phyloP scores from a whole-genome alignment of 2,888 invertebrate genomes.

The Chloroclysta siterata region DNA sequence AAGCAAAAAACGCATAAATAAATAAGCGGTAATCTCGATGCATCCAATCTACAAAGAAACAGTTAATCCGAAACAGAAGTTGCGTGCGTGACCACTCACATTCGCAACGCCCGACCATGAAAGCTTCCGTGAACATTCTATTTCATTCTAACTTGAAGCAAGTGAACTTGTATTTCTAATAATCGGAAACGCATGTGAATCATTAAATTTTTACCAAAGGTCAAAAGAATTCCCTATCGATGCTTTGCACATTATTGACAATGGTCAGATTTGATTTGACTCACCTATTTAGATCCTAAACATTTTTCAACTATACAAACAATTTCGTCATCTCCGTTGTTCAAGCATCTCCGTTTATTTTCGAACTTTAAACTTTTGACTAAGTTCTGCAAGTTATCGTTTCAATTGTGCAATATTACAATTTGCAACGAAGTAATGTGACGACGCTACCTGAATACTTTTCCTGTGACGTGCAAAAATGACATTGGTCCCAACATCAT shows the following conservation, averaged over 20 bases:
- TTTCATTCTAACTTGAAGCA: conserved; percentile 19
- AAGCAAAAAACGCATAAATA: background rate
- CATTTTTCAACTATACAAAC: background rate
- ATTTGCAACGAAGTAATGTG: background rate
- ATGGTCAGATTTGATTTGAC: background rate
- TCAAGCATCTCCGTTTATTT: background rate
- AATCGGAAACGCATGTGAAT: conserved; percentile 17
- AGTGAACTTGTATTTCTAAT: conserved; percentile 11
- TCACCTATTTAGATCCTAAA: background rate
- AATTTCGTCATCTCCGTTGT: background rate
- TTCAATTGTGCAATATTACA: background rate
- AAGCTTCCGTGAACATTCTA: conserved; percentile 34
- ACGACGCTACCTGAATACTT: background rate
- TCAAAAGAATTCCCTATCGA: no score
- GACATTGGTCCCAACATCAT: conserved; percentile 7
- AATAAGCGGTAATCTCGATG: background rate
- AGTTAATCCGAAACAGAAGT: conserved; percentile 2
- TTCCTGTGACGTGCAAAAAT: background rate
- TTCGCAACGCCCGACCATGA: conserved; percentile 22
- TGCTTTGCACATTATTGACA: background rate
- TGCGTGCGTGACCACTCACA: conserved; percentile 22
- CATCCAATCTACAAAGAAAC: conserved; percentile 11
- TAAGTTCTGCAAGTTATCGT: background rate
- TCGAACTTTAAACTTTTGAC: background rate
- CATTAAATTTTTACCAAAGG: conserved; percentile 3